A percentile compares a stretch with the other conserved stretches of the same genome.
Conservation (phyloP, 2,113 vertebrate genomes). For the Peromyscus maniculatus region DNA sequence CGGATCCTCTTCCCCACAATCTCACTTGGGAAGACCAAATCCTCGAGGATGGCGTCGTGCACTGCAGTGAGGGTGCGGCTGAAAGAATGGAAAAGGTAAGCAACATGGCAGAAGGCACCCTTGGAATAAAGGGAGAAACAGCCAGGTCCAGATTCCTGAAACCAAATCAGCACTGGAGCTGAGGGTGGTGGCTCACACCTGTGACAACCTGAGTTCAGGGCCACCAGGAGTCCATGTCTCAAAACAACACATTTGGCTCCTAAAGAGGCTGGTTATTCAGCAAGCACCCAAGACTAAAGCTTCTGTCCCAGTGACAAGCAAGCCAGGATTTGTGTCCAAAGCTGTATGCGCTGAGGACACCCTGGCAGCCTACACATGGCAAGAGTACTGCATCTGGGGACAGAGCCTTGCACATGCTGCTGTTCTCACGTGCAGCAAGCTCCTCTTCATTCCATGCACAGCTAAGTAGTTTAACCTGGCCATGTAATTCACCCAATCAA, state of each 20-base stretch:
- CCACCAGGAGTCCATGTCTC: background rate
- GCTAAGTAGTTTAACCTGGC: accelerated
- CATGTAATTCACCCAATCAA: background rate
- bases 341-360: background rate
- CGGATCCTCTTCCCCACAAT: slow-evolving; percentile 99
- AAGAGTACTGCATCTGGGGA: background rate
- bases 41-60: slow-evolving; percentile 98
- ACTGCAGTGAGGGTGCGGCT: slow-evolving; percentile 97
- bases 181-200: background rate
- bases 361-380: background rate
- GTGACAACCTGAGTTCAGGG: background rate
- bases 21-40: slow-evolving; percentile 98
- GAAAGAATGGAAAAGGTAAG: background rate
- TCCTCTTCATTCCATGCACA: too few relatives aligned
- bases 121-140: accelerated
- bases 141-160: background rate
- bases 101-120: background rate
- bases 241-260: background rate
- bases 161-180: accelerated
- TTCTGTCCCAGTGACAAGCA: background rate
- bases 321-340: background rate
- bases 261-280: accelerated
- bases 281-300: background rate
- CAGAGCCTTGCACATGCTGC: too few relatives aligned
- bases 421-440: background rate